These are phyloP conservation scores for Hyperoplus lanceolatus DNA, from an alignment of 2,797 vertebrate genomes.

Conservation along the genomic window DNA sequence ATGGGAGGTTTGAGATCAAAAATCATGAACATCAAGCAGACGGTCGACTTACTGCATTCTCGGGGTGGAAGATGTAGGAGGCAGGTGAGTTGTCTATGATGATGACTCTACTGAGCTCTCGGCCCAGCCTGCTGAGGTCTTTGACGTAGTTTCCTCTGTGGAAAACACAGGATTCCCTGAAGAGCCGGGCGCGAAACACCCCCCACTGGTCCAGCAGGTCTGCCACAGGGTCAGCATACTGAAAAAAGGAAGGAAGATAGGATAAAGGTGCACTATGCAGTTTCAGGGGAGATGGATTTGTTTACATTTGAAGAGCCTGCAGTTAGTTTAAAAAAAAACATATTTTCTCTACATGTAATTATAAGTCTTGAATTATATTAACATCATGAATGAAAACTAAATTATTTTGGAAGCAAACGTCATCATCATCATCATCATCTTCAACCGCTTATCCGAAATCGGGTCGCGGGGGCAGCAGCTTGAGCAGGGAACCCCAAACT, in stretches of 20 bases:
- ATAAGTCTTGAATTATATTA: too few relatives aligned
- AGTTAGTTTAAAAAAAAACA: too few relatives aligned
- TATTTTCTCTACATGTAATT: too few relatives aligned
- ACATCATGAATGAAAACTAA: too few relatives aligned
- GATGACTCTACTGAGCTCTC: constrained; percentile 96
- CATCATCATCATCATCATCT: too few relatives aligned
- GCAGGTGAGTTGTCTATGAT: constrained; percentile 99
- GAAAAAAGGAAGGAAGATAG: constrained; percentile 23
- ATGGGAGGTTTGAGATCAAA: background rate
- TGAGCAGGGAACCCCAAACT: too few relatives aligned
- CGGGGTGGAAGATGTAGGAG: constrained; percentile 99
- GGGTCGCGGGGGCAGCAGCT: too few relatives aligned
- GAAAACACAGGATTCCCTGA: constrained; percentile 99
- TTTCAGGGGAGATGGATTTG: too few relatives aligned
- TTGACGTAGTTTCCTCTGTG: constrained; percentile 99
- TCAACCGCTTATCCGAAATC: too few relatives aligned
- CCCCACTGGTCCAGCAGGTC: constrained; percentile 98
- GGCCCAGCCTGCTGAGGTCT: constrained; percentile 96
- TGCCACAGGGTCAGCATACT: constrained; percentile 98
- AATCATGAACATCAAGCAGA: background rate
- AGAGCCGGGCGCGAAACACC: constrained; percentile 95
- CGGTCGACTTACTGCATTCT: constrained; percentile 93
- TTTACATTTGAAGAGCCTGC: too few relatives aligned
- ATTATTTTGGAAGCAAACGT: too few relatives aligned
- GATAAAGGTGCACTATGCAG: background rate